phyloP scores from a whole-genome alignment of 37 sponge, comb jelly and placozoan genomes.

The Petrosia ficiformis region DNA sequence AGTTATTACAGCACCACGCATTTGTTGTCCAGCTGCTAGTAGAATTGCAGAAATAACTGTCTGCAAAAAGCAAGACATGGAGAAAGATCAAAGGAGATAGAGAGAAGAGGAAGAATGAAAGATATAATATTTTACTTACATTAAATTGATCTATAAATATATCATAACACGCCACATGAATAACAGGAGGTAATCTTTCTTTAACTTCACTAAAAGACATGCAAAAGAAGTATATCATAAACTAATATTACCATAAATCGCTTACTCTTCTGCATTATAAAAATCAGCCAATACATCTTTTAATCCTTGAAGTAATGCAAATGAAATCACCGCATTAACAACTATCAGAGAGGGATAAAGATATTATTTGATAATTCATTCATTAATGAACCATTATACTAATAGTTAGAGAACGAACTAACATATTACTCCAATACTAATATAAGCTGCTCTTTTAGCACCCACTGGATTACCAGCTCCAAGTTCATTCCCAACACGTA shows the following conservation, averaged over 20 bases:
- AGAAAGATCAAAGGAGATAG: too few species aligned
- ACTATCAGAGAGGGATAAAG: background rate
- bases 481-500: slow-evolving; percentile 63
- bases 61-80: too few species aligned
- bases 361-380: background rate
- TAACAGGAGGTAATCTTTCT: background rate
- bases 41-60: background rate
- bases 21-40: background rate
- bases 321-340: background rate
- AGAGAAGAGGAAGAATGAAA: too few species aligned
- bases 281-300: background rate
- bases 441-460: slow-evolving; percentile 31
- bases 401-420: too few species aligned
- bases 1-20: background rate
- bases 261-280: slow-evolving; percentile 7
- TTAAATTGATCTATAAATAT: background rate
- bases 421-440: slow-evolving; percentile 13
- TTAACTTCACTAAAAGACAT: background rate
- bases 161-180: background rate
- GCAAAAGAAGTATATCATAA: too few species aligned
- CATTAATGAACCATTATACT: slow-evolving; percentile 1
- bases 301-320: background rate
- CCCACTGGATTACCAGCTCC: slow-evolving; percentile 50
- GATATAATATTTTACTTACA: background rate
- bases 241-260: too few species aligned